A percentile compares a stretch with the other conserved stretches of the same genome.
phyloP scores from a whole-genome alignment of 2,113 vertebrate species.

The Andinoacara biseriatus region DNA sequence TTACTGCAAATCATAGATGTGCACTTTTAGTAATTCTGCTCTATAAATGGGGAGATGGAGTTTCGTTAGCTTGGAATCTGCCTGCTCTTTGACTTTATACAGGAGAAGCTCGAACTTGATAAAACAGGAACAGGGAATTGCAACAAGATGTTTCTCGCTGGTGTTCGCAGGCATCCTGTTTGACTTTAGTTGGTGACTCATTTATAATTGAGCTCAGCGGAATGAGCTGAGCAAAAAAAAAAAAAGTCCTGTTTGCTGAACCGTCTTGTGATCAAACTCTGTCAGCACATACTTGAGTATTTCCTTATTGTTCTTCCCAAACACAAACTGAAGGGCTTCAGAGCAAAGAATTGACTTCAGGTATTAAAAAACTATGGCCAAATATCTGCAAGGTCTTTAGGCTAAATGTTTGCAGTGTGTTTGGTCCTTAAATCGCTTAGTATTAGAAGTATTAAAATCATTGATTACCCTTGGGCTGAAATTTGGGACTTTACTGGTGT shows the following conservation, averaged over 20 bases:
- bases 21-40: neutral
- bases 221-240: neutral
- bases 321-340: neutral
- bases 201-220: neutral
- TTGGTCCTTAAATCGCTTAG: neutral
- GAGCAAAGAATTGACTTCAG: neutral
- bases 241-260: neutral
- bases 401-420: neutral
- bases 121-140: neutral
- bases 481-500: neutral
- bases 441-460: neutral
- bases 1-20: neutral
- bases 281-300: slow-evolving; percentile 18
- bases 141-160: neutral
- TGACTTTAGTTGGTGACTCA: neutral
- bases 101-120: neutral
- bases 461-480: neutral
- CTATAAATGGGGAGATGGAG: neutral
- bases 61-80: neutral
- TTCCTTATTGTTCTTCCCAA: slow-evolving; percentile 32
- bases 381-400: neutral
- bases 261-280: slow-evolving; percentile 44
- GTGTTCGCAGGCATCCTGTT: neutral
- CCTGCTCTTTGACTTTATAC: neutral
- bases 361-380: neutral